Conservation (phyloP, 2,888 invertebrate species). For the Patella pellucida region DNA sequence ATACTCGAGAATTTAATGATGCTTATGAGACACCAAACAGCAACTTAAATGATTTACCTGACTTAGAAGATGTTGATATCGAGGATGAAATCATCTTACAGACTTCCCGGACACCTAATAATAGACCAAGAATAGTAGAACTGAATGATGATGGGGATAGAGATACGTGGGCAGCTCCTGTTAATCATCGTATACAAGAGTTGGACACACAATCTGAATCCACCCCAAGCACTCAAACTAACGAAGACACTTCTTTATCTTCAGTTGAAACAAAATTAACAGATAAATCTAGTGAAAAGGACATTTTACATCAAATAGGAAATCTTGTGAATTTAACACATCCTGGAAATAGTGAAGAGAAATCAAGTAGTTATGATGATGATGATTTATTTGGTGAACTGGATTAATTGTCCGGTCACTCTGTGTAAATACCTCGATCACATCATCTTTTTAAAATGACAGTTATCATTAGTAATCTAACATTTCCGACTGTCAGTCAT, state of each 20-base stretch:
- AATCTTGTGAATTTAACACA: conserved; percentile 1
- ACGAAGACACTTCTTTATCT: not conserved
- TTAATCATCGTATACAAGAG: not conserved
- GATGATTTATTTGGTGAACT: not conserved
- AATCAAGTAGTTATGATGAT: not conserved
- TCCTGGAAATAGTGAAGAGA: not conserved
- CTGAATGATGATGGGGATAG: conserved; percentile 44
- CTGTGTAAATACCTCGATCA: not conserved
- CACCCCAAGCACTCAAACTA: not conserved
- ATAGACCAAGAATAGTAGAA: conserved; percentile 55
- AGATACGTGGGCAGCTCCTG: conserved; percentile 14
- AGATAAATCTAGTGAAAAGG: not conserved
- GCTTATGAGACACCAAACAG: conserved; percentile 22
- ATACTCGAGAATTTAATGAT: conserved; percentile 17
- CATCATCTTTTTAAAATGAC: too few relatives aligned
- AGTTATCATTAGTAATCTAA: too few relatives aligned
- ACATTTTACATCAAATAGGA: conserved; percentile 7
- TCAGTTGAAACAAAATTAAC: not conserved
- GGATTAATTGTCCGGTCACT: not conserved
- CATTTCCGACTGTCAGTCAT: too few relatives aligned
- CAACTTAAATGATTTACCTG: conserved; percentile 58
- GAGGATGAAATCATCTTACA: conserved; percentile 29
- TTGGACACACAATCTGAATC: not conserved
- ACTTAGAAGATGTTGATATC: conserved; percentile 67
- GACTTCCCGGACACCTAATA: not conserved